Base-by-base conservation (phyloP, 2,888 invertebrate species). In the Dugesia japonica region DNA sequence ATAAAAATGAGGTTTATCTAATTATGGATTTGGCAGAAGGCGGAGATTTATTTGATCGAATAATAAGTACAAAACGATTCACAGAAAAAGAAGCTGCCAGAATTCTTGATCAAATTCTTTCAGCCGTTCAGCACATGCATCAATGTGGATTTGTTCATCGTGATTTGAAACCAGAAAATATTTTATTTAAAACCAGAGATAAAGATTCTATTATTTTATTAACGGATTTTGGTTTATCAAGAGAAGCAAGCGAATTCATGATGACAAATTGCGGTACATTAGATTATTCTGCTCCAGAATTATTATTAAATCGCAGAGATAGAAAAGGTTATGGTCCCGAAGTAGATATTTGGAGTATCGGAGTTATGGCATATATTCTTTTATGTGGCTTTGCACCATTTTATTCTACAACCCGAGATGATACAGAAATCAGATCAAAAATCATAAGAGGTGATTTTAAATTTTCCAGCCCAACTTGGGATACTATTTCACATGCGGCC, bases 91-190 rank as follows among this genome's bases (percentile, higher is more conserved):
- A 76, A 23, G 71, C 76, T 4, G 33, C 23, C 1, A 20, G 20
- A 17, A 75, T 76, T 15, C n/a, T 76, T 9, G 20, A 26, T 23
- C 76, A 76, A 23, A 72, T 76, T 28, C 73, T 76, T 4, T 27
- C 33, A 28, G 76, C 73, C 23, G 72, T 76, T 13, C 23, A 28
- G 1, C 73, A 76, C 26, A 76, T 76, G 76, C 76, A 76, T 28
- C 26, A 74, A 26, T 20, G 26, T 33, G 76, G 76, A 7, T 76
- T 28, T 42, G 72, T 76, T 20, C 76, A 76, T 42, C 72, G 76
- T 1, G 76, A 76, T 38, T 31, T 76, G 26, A 76, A 76, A 38
- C 76, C 76, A 28, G 76, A 76, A 38, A 76, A 76, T 38, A 76
- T 76, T 20, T 74, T 76, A 38, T 76, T 76, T 72, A 72, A 76